Evolutionary conservation across 2,888 invertebrate genomes (phyloP).

Genomic region (Anagyrus pseudococci): DNA sequence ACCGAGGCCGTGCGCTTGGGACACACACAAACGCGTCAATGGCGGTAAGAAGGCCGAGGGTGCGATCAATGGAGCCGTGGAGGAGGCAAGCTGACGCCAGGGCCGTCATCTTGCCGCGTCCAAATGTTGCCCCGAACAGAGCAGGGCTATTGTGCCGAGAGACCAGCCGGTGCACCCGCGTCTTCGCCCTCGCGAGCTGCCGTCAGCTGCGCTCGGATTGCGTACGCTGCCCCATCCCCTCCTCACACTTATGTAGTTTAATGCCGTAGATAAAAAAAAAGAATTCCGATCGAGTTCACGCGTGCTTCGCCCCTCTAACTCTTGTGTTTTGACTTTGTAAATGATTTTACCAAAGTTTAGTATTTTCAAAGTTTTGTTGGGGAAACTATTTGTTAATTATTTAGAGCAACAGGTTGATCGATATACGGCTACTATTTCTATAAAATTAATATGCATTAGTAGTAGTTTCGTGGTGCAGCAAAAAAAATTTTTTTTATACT

Average conservation of each 20-base stretch:
- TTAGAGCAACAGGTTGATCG: too few species aligned
- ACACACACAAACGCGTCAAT: too few species aligned
- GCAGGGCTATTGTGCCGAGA: too few species aligned
- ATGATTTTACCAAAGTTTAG: not conserved
- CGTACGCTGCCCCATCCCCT: not conserved
- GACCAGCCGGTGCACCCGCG: too few species aligned
- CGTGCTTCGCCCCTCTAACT: not conserved
- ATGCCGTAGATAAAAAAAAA: not conserved
- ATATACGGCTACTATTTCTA: too few species aligned
- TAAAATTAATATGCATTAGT: too few species aligned
- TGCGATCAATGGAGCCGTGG: too few species aligned
- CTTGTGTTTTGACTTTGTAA: not conserved
- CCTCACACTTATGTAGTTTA: not conserved
- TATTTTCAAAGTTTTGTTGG: not conserved
- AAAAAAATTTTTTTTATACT: too few species aligned
- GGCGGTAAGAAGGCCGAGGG: too few species aligned
- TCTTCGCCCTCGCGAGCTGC: constrained; percentile 37
- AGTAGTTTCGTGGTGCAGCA: too few species aligned
- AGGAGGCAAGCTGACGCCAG: constrained; percentile 1
- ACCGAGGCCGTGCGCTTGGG: too few species aligned
- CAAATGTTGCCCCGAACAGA: constrained; percentile 50
- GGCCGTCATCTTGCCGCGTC: constrained; percentile 45
- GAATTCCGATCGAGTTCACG: not conserved
- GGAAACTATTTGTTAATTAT: not conserved
- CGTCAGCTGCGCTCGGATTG: constrained; percentile 50